Evolutionary conservation across 2,113 vertebrate genomes (phyloP).

Genomic region (Clarias gariepinus): DNA sequence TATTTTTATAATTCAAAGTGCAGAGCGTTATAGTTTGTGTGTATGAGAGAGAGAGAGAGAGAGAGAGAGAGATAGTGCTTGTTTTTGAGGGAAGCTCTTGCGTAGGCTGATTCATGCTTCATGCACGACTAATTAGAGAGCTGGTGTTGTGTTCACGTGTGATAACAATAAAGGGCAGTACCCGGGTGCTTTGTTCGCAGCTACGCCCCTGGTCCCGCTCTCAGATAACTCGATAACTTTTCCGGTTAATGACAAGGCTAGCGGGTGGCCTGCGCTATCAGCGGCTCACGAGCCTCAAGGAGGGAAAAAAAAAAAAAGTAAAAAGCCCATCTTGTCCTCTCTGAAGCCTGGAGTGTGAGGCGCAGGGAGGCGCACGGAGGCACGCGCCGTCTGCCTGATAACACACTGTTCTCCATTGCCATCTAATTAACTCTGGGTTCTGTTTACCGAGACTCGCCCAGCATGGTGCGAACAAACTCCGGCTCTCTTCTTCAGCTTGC

Average conservation of each 20-base stretch:
- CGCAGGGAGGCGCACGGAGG: not conserved
- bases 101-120: conserved; percentile 12
- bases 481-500: not conserved
- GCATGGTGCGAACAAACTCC: conserved; percentile 5
- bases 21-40: not conserved
- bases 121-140: conserved; percentile 32
- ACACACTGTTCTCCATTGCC: conserved; percentile 34
- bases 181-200: conserved; percentile 26
- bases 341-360: conserved; percentile 37
- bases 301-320: not conserved
- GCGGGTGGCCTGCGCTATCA: conserved; percentile 38
- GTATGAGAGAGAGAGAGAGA: not conserved
- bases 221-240: conserved; percentile 46
- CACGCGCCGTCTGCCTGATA: conserved; percentile 40
- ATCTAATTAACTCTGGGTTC: conserved; percentile 51
- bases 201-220: conserved; percentile 21
- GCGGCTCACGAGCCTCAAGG: not conserved
- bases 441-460: conserved; percentile 40
- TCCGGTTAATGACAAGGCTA: conserved; percentile 56
- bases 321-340: conserved; percentile 28
- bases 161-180: conserved; percentile 45
- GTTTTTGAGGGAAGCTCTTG: not conserved
- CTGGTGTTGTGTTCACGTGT: conserved; percentile 38
- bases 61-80: not conserved
- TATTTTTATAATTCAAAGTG: not conserved